phyloP scores from a whole-genome alignment of 2,113 vertebrate species.

The Podarcis cretensis region DNA sequence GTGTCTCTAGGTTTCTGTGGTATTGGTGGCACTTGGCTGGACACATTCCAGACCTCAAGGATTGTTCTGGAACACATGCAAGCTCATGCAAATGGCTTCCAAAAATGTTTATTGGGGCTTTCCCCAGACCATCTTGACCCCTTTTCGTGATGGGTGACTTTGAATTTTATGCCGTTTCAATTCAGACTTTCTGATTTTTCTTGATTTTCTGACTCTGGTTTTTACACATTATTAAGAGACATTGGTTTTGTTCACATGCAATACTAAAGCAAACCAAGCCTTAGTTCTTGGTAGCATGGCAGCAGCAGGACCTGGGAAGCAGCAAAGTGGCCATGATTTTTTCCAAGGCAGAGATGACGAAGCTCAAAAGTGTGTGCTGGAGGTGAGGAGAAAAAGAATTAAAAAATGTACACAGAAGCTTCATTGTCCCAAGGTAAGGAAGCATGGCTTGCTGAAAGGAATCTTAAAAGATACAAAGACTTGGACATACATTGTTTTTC shows the following conservation, averaged over 20 bases:
- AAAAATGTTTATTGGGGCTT: neutral
- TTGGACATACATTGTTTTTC: neutral
- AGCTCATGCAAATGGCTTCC: neutral
- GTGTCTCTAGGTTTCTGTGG: neutral
- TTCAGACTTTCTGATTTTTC: neutral
- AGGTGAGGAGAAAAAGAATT: neutral
- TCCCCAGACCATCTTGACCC: neutral
- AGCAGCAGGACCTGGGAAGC: too few relatives aligned
- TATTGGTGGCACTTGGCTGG: neutral
- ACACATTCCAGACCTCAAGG: slow-evolving; percentile 2
- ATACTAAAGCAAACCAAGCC: too few relatives aligned
- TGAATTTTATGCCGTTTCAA: neutral
- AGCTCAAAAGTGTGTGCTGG: too few relatives aligned
- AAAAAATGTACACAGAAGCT: neutral
- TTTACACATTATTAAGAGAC: neutral
- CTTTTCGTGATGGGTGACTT: neutral
- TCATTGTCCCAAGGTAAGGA: slow-evolving; percentile 1
- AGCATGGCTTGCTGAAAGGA: neutral
- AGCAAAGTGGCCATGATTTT: too few relatives aligned
- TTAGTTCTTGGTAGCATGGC: too few relatives aligned
- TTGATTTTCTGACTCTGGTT: neutral
- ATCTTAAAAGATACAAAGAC: slow-evolving; percentile 4
- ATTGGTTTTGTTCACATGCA: neutral
- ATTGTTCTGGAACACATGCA: neutral
- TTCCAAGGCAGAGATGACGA: too few relatives aligned